These are phyloP conservation scores for Oreochromis mossambicus DNA, from an alignment of 2,797 vertebrate species.

Conservation along the genomic window DNA sequence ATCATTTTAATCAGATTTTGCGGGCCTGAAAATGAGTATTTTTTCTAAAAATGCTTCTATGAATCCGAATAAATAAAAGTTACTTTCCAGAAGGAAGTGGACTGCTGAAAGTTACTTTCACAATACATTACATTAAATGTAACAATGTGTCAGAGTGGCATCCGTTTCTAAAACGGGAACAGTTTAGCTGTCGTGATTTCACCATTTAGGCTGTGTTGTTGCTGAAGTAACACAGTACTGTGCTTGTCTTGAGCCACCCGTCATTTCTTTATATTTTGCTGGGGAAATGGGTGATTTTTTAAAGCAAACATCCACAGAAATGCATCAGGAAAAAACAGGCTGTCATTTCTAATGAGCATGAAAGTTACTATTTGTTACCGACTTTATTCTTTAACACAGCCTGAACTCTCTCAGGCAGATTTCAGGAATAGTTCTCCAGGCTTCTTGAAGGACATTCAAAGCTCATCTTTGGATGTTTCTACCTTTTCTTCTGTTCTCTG, in stretches of 20 bases:
- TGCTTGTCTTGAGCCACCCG: neutral
- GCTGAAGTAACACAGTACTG: neutral
- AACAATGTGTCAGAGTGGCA: neutral
- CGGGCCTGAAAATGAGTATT: constrained; percentile 68
- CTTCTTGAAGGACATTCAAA: accelerated
- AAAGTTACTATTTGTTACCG: neutral
- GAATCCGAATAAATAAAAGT: constrained; percentile 70
- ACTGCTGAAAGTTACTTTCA: neutral
- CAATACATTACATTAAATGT: neutral
- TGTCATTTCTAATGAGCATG: neutral
- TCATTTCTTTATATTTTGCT: neutral
- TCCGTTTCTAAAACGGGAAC: neutral
- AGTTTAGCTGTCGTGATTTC: neutral
- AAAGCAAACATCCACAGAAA: neutral
- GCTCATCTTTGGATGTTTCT: neutral
- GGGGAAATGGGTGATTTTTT: neutral
- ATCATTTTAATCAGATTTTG: constrained; percentile 65
- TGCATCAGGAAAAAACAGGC: neutral
- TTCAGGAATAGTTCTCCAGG: neutral
- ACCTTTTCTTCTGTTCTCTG: neutral
- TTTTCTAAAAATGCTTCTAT: constrained; percentile 78
- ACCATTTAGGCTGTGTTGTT: neutral
- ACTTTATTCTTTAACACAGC: neutral
- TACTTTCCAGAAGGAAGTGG: constrained; percentile 47
- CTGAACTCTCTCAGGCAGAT: neutral